Conservation (phyloP, 2,888 invertebrate genomes). For the Paralinhomoeus sp. region DNA sequence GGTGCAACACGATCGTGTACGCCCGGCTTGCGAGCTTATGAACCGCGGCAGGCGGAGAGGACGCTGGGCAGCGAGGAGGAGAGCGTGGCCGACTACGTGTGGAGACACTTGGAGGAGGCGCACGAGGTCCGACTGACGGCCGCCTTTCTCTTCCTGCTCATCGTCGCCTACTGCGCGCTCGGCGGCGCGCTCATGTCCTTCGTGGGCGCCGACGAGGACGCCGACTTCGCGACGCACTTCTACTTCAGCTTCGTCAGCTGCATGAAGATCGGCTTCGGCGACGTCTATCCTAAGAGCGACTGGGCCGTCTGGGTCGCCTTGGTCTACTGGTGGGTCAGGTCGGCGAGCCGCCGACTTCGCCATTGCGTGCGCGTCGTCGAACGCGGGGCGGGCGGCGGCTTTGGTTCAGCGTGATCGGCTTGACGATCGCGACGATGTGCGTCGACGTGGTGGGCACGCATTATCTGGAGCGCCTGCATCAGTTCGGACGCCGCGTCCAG, state of each 20-base stretch:
- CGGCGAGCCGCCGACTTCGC: no score
- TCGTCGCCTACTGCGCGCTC: not conserved
- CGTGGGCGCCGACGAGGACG: not conserved
- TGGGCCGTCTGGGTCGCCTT: not conserved
- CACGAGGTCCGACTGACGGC: not conserved
- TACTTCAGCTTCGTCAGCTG: constrained; percentile 3
- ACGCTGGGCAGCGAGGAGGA: not conserved
- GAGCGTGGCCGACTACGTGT: not conserved
- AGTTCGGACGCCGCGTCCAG: constrained; percentile 1
- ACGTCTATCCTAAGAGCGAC: not conserved
- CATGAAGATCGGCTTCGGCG: constrained; percentile 5
- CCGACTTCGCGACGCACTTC: constrained; percentile 1
- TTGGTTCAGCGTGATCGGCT: constrained; percentile 4
- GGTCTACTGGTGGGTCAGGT: not conserved
- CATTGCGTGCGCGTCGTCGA: no score
- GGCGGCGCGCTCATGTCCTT: not conserved
- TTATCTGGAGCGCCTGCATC: constrained; percentile 3
- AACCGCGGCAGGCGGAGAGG: no score
- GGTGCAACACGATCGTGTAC: no score
- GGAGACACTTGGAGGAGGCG: constrained; percentile 1
- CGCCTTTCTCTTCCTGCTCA: not conserved
- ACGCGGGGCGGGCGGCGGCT: no score
- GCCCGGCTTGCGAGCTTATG: no score
- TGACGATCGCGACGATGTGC: constrained; percentile 5
- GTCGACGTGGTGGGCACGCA: constrained; percentile 4